Conservation (phyloP, 2,797 vertebrate species). For the Oreonectes daqikongensis region DNA sequence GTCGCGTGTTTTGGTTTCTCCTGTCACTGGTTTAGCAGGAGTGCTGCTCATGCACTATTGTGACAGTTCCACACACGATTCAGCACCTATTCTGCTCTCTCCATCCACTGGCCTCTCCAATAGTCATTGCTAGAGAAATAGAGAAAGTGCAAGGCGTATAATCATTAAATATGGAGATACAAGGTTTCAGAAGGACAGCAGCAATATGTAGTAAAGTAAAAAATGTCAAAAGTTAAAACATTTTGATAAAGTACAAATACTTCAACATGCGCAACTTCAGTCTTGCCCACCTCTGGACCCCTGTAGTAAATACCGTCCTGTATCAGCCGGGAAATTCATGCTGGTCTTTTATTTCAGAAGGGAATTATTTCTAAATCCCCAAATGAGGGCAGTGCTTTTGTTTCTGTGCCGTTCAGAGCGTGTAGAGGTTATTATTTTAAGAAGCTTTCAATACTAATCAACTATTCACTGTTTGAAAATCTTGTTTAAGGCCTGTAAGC, state of each 20-base stretch:
- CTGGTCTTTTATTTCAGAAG: background rate
- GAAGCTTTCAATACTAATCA: conserved; percentile 1
- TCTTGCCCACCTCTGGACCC: too few species aligned
- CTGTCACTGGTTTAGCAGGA: conserved; percentile 5
- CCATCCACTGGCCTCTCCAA: conserved; percentile 51
- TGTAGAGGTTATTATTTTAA: conserved; percentile 11
- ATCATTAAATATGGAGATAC: too few species aligned
- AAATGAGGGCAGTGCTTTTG: background rate
- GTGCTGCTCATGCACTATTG: conserved; percentile 31
- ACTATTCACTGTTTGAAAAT: background rate
- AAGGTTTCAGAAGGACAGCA: too few species aligned
- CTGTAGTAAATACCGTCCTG: too few species aligned
- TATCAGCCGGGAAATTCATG: too few species aligned
- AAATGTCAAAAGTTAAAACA: too few species aligned
- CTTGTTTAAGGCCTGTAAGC: background rate
- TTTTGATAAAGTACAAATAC: background rate
- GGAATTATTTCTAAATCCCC: background rate
- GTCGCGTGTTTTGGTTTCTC: background rate
- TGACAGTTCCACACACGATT: conserved; percentile 65
- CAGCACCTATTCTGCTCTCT: conserved; percentile 64
- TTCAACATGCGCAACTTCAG: too few species aligned
- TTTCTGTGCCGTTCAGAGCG: background rate
- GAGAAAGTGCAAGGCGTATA: conserved; percentile 19
- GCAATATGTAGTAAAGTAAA: too few species aligned
- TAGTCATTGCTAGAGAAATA: conserved; percentile 62